Base-by-base conservation (phyloP, 2,113 vertebrate species). In the Aptenodytes forsteri region DNA sequence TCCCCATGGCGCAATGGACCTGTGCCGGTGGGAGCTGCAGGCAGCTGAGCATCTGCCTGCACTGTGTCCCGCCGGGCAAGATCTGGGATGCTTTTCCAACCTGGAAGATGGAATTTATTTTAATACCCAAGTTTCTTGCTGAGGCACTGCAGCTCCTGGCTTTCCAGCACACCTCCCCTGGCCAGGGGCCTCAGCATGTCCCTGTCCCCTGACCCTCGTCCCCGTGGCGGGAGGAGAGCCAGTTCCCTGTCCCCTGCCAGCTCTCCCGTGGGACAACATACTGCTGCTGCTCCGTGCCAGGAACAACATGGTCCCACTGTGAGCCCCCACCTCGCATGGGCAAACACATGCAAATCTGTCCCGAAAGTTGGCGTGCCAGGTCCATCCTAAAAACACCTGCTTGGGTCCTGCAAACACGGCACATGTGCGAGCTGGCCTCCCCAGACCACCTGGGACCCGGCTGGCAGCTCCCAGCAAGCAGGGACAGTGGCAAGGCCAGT, bases 391-490 rank as follows among this genome's bases (percentile, higher is more conserved):
- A 90, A 84, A 87, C 94, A 90, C 80, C 92, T 90, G 92, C 88
- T 78, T 1, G 2, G 49, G 13, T 23, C 38, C 59, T 56, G 44
- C 59, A 64, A 47, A 40, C 0, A 1, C 1, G 36, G 71, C 85
- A 92, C 79, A 21, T 4, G n/a, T 46, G 64, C 0, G 4, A 61
- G 49, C 59, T 2, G 2, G 54, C 12, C 6, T 34, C 70, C 40
- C 7, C 0, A 4, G 44, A 22, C 10, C 1, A 2, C 27, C 52
- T 0, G 2, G 0, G 3, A 62, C 62, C 34, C 0, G 2, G 34
- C 78, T 82, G 86, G 34, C 3, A 0, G 69, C 58, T 84, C 38
- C 49, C 1, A 5, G 52, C 56, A 46, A 56, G 52, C 70, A 64
- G 46, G 67, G 27, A 38, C 2, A 1, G 18, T 80, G 76, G 42